phyloP scores from a whole-genome alignment of 2,797 vertebrate genomes.

The Yasuhikotakia modesta region DNA sequence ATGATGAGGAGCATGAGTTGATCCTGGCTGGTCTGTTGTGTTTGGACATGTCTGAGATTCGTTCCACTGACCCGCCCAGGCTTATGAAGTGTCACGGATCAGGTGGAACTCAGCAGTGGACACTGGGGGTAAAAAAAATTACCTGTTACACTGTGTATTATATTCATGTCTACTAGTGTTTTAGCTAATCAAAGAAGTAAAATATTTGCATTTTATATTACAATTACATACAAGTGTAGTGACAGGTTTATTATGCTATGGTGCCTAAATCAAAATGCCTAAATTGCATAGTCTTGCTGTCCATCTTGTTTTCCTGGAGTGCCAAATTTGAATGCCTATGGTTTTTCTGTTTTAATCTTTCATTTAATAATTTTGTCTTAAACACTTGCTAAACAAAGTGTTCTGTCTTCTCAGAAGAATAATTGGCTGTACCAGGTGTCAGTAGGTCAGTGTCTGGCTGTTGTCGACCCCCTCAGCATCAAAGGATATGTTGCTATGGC shows the following conservation, averaged over 20 bases:
- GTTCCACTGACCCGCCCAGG: conserved; percentile 86
- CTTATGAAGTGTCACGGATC: conserved; percentile 98
- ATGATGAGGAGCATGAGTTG: conserved; percentile 91
- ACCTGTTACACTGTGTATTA: neutral
- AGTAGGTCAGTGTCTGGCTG: conserved; percentile 89
- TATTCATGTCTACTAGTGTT: neutral
- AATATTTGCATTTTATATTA: too few species aligned
- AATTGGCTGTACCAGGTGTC: conserved; percentile 93
- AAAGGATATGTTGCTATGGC: conserved; percentile 89
- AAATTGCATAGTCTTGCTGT: too few species aligned
- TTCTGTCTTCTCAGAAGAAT: conserved; percentile 77
- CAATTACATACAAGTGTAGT: too few species aligned
- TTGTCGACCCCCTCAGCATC: conserved; percentile 74
- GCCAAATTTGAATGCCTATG: neutral
- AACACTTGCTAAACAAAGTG: neutral
- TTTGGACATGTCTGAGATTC: conserved; percentile 90
- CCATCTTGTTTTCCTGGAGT: neutral
- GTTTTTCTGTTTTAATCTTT: neutral
- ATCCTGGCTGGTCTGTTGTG: conserved; percentile 89
- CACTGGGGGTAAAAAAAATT: conserved; percentile 82
- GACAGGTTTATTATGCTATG: too few species aligned
- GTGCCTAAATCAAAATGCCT: too few species aligned
- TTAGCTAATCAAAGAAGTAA: neutral
- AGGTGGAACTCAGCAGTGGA: conserved; percentile 95
- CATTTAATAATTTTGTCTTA: too few species aligned